A percentile compares a stretch with the other conserved stretches of the same genome.
These are phyloP conservation scores for Temnothorax ravouxi DNA, from an alignment of 2,888 invertebrate genomes.

Conservation along the genomic window DNA sequence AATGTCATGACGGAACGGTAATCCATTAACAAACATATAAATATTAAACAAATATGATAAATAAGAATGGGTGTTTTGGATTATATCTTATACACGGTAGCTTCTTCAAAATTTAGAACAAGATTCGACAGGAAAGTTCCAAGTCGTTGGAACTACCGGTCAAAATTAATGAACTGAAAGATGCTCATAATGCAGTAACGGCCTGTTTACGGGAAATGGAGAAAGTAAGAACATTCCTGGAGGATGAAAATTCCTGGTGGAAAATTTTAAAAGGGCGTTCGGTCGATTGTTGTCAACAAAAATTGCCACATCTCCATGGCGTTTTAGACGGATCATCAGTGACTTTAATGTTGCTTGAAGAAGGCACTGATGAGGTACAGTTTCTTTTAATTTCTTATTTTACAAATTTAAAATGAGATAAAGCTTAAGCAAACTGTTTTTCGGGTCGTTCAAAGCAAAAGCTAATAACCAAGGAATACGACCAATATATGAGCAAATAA, in stretches of 20 bases:
- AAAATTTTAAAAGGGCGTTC: conserved; percentile 63
- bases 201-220: conserved; percentile 69
- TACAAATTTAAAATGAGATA: background rate
- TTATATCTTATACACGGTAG: background rate
- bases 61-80: background rate
- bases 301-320: conserved; percentile 75
- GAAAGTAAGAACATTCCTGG: conserved; percentile 71
- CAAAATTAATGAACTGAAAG: conserved; percentile 62
- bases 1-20: conserved; percentile 52
- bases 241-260: conserved; percentile 69
- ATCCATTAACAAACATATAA: conserved; percentile 18
- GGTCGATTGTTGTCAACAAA: conserved; percentile 72
- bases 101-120: background rate
- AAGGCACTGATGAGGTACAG: conserved; percentile 28
- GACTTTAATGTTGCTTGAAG: conserved; percentile 70
- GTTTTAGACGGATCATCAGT: conserved; percentile 72
- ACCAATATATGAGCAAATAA: too few species aligned
- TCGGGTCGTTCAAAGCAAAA: too few species aligned
- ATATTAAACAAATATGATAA: background rate
- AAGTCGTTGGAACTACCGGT: conserved; percentile 36
- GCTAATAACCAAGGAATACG: too few species aligned
- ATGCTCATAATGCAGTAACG: conserved; percentile 62
- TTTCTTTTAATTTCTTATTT: background rate
- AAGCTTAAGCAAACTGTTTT: too few species aligned
- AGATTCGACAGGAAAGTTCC: background rate